Evolutionary conservation across 2,113 vertebrate species (phyloP).

Genomic region (Callospermophilus lateralis): DNA sequence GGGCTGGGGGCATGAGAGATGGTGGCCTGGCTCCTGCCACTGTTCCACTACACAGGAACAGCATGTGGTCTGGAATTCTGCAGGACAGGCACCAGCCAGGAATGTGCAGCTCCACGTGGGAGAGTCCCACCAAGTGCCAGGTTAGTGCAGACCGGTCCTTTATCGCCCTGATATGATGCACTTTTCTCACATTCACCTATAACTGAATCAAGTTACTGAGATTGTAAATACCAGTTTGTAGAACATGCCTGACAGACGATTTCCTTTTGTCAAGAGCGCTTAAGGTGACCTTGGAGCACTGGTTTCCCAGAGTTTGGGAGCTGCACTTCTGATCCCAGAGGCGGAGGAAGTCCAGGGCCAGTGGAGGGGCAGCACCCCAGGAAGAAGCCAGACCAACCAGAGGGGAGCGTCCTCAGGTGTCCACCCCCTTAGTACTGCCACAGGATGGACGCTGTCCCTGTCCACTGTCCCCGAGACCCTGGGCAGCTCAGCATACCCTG

Average conservation of each 20-base stretch:
- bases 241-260: background rate
- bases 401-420: no score
- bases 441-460: rapidly evolving
- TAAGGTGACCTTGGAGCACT: background rate
- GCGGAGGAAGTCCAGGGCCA: background rate
- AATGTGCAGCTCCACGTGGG: background rate
- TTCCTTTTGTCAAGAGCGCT: background rate
- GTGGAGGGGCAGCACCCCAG: background rate
- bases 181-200: background rate
- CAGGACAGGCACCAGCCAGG: background rate
- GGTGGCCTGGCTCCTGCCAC: no score
- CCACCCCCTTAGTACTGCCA: background rate
- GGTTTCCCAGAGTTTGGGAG: background rate
- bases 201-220: background rate
- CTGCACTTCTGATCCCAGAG: background rate
- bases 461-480: background rate
- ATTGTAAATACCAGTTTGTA: conserved; percentile 5
- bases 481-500: background rate
- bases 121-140: background rate
- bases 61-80: no score
- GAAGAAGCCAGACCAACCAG: background rate
- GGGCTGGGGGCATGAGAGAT: background rate
- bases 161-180: background rate
- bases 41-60: background rate
- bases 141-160: background rate